phyloP scores from a whole-genome alignment of 35 echinoderm and acorn worm species.

The Heliocidaris tuberculata region DNA sequence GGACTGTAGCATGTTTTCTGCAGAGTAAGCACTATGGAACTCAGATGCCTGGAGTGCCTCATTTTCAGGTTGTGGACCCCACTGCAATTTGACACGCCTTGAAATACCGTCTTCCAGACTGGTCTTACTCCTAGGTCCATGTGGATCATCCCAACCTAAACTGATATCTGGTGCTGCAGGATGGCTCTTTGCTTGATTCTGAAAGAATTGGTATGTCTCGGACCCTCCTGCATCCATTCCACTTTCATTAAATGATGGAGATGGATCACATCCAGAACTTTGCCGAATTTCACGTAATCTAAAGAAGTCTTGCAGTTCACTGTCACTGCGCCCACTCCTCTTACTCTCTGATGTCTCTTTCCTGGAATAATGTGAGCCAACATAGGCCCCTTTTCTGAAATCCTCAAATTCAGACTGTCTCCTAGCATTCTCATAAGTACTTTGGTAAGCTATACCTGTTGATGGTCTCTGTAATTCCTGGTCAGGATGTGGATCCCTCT shows the following conservation, averaged over 20 bases:
- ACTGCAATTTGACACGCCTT: background rate
- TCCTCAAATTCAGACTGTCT: constrained; percentile 13
- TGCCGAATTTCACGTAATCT: background rate
- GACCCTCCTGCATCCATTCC: background rate
- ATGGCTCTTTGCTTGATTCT: background rate
- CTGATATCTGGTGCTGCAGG: background rate
- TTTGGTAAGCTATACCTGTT: background rate
- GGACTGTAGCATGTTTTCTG: constrained; percentile 67
- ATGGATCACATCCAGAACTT: background rate
- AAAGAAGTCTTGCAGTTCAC: constrained; percentile 50
- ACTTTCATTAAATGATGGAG: background rate
- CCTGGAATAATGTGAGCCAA: background rate
- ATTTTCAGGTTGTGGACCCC: background rate
- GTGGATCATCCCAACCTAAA: background rate
- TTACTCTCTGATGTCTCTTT: background rate
- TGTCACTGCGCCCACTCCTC: background rate
- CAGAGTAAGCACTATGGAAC: constrained; percentile 64
- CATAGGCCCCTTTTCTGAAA: background rate
- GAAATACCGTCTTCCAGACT: background rate
- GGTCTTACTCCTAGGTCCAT: background rate
- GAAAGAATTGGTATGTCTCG: background rate
- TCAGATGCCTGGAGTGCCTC: constrained; percentile 52
- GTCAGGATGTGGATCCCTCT: background rate
- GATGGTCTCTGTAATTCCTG: background rate
- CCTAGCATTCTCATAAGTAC: background rate